phyloP scores from a whole-genome alignment of 2,113 vertebrate species.

The Gallinago paraguaiae region DNA sequence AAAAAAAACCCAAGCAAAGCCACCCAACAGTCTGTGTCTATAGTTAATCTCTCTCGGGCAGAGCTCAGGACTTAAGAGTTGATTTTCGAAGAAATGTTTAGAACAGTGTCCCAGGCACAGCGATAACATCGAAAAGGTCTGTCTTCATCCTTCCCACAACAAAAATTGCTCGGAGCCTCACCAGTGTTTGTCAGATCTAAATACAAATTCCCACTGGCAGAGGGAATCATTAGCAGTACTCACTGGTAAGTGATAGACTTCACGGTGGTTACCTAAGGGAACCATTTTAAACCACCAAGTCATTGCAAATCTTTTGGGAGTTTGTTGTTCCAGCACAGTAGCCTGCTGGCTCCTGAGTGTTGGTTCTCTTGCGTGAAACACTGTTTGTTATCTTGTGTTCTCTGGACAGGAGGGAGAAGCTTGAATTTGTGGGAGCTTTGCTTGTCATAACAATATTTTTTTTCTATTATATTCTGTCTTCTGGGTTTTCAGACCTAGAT shows the following conservation, averaged over 20 bases:
- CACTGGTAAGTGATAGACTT: too few species aligned
- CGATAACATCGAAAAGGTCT: not conserved
- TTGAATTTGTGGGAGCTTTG: not conserved
- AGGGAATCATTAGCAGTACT: not conserved
- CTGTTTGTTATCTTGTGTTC: not conserved
- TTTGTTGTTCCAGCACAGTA: not conserved
- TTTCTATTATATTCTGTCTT: not conserved
- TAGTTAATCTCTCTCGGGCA: not conserved
- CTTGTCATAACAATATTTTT: not conserved
- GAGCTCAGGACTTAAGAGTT: not conserved
- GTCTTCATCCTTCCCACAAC: not conserved
- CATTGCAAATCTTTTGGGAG: not conserved
- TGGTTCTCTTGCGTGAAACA: not conserved
- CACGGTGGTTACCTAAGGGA: not conserved
- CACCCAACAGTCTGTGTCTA: not conserved
- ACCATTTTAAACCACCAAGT: accelerated
- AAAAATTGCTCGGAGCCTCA: not conserved
- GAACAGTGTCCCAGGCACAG: not conserved
- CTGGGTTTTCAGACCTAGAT: not conserved
- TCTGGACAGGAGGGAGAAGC: not conserved
- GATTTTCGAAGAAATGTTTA: not conserved
- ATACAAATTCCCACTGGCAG: not conserved
- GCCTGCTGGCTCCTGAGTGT: not conserved
- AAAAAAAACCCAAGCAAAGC: not conserved
- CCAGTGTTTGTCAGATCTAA: not conserved